These are phyloP conservation scores for Acomys russatus DNA, from an alignment of 2,797 vertebrate genomes.

Conservation along the genomic window DNA sequence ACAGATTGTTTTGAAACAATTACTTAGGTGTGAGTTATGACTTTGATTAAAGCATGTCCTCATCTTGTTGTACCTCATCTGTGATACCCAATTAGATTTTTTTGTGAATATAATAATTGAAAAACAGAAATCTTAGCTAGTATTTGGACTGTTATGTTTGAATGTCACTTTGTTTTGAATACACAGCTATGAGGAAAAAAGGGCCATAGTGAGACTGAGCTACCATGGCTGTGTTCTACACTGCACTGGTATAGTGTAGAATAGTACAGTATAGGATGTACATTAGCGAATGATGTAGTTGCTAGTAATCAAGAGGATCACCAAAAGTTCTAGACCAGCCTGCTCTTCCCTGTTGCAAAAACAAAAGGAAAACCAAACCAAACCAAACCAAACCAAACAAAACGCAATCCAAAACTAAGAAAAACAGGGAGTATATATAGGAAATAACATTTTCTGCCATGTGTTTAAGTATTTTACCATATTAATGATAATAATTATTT, in stretches of 20 bases:
- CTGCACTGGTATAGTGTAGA: constrained; percentile 12
- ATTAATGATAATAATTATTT: constrained; percentile 11
- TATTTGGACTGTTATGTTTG: neutral
- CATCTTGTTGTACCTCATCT: neutral
- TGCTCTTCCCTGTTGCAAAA: neutral
- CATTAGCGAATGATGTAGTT: neutral
- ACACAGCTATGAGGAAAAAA: neutral
- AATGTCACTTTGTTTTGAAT: neutral
- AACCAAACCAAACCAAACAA: neutral
- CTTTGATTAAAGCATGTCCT: constrained; percentile 1
- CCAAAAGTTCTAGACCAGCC: neutral
- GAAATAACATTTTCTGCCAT: constrained; percentile 34
- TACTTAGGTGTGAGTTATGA: constrained; percentile 23
- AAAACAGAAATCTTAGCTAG: constrained; percentile 20
- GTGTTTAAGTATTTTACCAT: constrained; percentile 51
- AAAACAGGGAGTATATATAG: neutral
- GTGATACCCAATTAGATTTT: neutral
- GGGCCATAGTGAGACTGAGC: neutral
- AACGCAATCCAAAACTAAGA: neutral
- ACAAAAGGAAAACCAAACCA: neutral
- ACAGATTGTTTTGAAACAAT: constrained; percentile 58
- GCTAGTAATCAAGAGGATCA: neutral
- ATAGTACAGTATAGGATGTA: neutral
- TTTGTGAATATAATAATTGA: neutral
- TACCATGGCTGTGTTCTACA: neutral